Base-by-base conservation (phyloP, 2,797 vertebrate genomes). In the Diplodus puntazzo region DNA sequence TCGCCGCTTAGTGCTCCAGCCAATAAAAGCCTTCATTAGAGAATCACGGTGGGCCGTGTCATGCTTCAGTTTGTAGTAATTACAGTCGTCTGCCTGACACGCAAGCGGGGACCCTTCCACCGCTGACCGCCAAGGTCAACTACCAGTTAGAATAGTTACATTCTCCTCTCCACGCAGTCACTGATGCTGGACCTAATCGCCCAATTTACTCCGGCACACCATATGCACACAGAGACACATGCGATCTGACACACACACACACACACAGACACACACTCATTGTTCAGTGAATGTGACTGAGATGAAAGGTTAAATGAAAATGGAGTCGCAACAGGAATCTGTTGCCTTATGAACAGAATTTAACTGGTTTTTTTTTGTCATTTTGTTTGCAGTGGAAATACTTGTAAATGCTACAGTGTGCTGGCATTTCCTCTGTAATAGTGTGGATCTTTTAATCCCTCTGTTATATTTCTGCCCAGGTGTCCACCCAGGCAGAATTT, bases 21-120 rank as follows among this genome's bases (percentile, higher is more conserved):
- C 96, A 96, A 97, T 97, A 97, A 97, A 97, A 96, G 95, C 95
- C 93, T 96, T 97, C 96, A 97, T 98, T 97, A 97, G 92, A 76
- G 95, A 96, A 96, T 96, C 96, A 97, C 95, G 84, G 95, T 95
- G 91, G 95, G 96, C 96, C 95, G 94, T 96, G 95, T 94, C 93
- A 87, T 93, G 95, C 97, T 97, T 97, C 97, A 96, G 94, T 91
- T 97, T 96, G 95, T 86, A 90, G 96, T 97, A 98, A 99, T 99
- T 98, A 97, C 95, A 90, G 82, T 95, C 92, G 96, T 95, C 96
- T 95, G 94, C 92, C 81, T 82, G 84, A 91, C 87, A 85, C 49
- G 27, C 86, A 82, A 95, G 95, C 96, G 94, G 96, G 96, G 97
- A 97, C 96, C 96, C 94, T 80, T 83, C 87, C 93, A 93, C 95